Evolutionary conservation across 2,113 vertebrate species (phyloP).

Genomic region (Hippolais icterina): DNA sequence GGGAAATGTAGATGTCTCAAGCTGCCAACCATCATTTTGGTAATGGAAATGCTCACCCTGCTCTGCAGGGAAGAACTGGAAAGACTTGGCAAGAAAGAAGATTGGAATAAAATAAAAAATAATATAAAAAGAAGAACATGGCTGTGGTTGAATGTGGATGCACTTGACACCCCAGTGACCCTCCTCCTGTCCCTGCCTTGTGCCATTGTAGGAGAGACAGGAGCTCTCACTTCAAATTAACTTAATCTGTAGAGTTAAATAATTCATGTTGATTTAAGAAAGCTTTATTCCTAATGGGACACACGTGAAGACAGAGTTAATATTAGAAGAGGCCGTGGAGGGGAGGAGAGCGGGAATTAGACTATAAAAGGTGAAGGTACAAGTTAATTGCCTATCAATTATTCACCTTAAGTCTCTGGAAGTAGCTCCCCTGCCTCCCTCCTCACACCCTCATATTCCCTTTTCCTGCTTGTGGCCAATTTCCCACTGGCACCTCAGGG

Average conservation of each 20-base stretch:
- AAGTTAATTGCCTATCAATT: slow-evolving; percentile 57
- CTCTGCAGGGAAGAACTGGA: not conserved
- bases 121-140: not conserved
- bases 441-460: not conserved
- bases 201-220: slow-evolving; percentile 10
- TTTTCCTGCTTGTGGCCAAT: not conserved
- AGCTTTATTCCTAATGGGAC: slow-evolving; percentile 64
- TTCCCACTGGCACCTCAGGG: not conserved
- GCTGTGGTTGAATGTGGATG: not conserved
- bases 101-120: not conserved
- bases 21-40: not conserved
- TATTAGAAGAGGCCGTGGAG: not conserved
- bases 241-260: slow-evolving; percentile 64
- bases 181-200: not conserved
- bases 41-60: not conserved
- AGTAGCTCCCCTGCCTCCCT: not conserved
- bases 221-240: slow-evolving; percentile 51
- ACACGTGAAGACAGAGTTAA: slow-evolving; percentile 36
- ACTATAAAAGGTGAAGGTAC: slow-evolving; percentile 15
- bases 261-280: slow-evolving; percentile 71
- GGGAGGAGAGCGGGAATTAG: not conserved
- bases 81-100: not conserved
- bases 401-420: slow-evolving; percentile 6
- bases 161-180: not conserved
- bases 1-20: slow-evolving; percentile 3